Conservation (phyloP, 37 sponge, comb jelly and placozoan species). For the Cladorhizidae sp. region DNA sequence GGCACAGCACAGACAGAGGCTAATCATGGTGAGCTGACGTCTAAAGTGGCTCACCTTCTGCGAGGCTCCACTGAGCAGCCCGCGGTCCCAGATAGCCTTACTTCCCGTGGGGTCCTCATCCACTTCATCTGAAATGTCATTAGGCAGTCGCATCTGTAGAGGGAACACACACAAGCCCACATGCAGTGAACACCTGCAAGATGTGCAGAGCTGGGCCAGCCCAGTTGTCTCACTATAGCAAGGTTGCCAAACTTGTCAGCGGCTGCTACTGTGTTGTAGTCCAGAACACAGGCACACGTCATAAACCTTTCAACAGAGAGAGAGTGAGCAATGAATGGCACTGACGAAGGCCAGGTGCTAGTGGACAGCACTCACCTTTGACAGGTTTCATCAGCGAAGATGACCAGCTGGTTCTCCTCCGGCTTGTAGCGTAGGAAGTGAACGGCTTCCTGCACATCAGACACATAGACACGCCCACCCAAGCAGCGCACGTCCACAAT, state of each 20-base stretch:
- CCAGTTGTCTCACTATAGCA: conserved; percentile 62
- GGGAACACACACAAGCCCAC: conserved; percentile 7
- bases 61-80: conserved; percentile 92
- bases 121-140: conserved; percentile 85
- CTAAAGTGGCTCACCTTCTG: conserved; percentile 73
- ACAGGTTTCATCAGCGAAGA: conserved; percentile 94
- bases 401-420: conserved; percentile 87
- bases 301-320: conserved; percentile 47
- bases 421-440: conserved; percentile 91
- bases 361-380: conserved; percentile 62
- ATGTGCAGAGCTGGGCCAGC: background rate
- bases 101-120: conserved; percentile 98
- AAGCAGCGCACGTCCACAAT: conserved; percentile 84
- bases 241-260: conserved; percentile 98
- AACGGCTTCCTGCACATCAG: conserved; percentile 94
- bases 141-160: conserved; percentile 73
- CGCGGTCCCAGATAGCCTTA: conserved; percentile 96
- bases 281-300: conserved; percentile 78
- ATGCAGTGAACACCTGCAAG: background rate
- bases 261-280: conserved; percentile 92
- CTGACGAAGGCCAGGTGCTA: background rate
- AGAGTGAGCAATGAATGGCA: background rate
- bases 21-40: background rate
- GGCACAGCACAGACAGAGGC: background rate
- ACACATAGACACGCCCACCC: conserved; percentile 83